Base-by-base conservation (phyloP, 2,888 invertebrate genomes). In the Rhorus exstirpatorius region DNA sequence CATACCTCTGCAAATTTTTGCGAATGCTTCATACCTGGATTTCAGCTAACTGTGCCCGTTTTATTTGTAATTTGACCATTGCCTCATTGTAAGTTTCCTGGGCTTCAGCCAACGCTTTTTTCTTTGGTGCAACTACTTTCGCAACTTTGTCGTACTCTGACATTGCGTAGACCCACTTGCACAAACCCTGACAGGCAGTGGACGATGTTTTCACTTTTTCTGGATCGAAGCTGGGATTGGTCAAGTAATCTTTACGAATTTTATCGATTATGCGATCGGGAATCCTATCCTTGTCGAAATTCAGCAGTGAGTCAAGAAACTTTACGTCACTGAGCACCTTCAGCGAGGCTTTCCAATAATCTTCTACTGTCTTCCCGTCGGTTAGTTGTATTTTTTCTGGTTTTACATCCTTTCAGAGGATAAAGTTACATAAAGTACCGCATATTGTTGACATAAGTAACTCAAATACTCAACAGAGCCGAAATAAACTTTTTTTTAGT, bases 141-240 rank as follows among this genome's bases (percentile, higher is more conserved):
- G 98, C 98, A 1, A 99, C 98, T 89, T 96, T 96, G 92, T 99
- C 98, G 92, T 99, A 99, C 89, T 98, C 97, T 0, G 98, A 97
- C 93, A 99, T 96, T 0, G 99, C 99, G 85, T 97, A 96, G 24
- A 99, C 97, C 99, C 99, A 99, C 89, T 97, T 97, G 91, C 98
- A 98, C 88, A 97, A 94, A 77, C 97, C 98, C 93, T 98, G 98
- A 88, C 97, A 97, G 6, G 98, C 98, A 0, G 96, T 96, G 0
- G 98, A 98, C 0, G 97, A 98, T 0, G 95, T 93, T 90, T 96
- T 96, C 38, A 98, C 95, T 93, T 98, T 98, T 60, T 98, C 98
- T 0, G 98, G 98, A 90, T 98, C 98, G 91, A 99, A 98, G 67
- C 96, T 97, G 74, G 97, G 96, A 90, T 98, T 97, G 38, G 94